These are phyloP conservation scores for Eretmochelys imbricata DNA, from an alignment of 2,113 vertebrate species.

Conservation along the genomic window DNA sequence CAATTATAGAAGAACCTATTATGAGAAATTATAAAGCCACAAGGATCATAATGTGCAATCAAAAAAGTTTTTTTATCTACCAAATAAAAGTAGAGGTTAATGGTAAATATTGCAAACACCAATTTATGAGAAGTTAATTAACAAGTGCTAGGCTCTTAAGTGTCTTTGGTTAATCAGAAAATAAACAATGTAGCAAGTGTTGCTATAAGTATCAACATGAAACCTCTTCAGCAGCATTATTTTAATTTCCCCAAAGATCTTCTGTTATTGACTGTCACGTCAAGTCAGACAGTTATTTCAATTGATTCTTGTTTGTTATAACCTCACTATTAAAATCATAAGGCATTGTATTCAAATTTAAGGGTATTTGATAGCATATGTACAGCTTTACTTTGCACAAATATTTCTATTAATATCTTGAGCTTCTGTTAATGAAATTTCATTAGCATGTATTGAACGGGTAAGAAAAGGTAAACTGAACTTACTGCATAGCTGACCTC, in stretches of 20 bases:
- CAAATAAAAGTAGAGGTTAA: not conserved
- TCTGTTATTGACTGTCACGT: not conserved
- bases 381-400: constrained; percentile 2
- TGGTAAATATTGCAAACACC: not conserved
- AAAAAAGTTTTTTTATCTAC: not conserved
- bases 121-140: constrained; percentile 6
- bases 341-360: not conserved
- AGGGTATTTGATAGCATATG: not conserved
- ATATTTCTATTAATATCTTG: not conserved
- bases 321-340: not conserved
- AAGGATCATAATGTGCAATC: not conserved
- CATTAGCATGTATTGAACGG: constrained; percentile 10
- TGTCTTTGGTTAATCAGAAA: constrained; percentile 1
- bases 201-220: not conserved
- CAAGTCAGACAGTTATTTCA: not conserved
- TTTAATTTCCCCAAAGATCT: constrained; percentile 2
- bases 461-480: constrained; percentile 59
- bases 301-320: not conserved
- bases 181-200: not conserved
- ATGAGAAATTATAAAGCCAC: not conserved
- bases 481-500: constrained; percentile 86
- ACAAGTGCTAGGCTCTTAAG: not conserved
- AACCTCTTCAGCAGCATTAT: not conserved
- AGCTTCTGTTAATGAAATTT: not conserved
- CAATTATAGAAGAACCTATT: not conserved